These are phyloP conservation scores for Mechanitis mazaeus DNA, from an alignment of 2,888 invertebrate species.

Conservation along the genomic window DNA sequence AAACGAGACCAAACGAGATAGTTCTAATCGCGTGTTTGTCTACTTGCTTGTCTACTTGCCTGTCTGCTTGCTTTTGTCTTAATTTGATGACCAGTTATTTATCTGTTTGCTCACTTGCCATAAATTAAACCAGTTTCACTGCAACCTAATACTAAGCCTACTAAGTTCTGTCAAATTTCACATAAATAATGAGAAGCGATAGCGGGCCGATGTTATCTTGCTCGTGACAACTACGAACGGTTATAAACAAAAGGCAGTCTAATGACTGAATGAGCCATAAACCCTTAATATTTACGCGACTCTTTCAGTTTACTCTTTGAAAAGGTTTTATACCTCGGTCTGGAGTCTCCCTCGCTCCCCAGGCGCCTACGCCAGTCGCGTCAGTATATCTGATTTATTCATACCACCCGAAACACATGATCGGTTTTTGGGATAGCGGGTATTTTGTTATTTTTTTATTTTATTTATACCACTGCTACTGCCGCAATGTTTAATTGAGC, in stretches of 20 bases:
- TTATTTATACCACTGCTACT: slow-evolving; percentile 46
- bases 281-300: slow-evolving; percentile 70
- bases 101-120: slow-evolving; percentile 55
- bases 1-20: slow-evolving; percentile 54
- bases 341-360: slow-evolving; percentile 51
- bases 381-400: slow-evolving; percentile 72
- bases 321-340: slow-evolving; percentile 66
- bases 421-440: slow-evolving; percentile 57
- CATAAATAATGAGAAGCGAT: slow-evolving; percentile 68
- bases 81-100: slow-evolving; percentile 69
- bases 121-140: slow-evolving; percentile 69
- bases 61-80: slow-evolving; percentile 71
- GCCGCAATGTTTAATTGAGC: slow-evolving; percentile 44
- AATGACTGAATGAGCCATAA: slow-evolving; percentile 73
- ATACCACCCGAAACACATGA: slow-evolving; percentile 72
- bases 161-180: slow-evolving; percentile 68
- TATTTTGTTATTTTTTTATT: slow-evolving; percentile 44
- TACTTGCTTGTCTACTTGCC: slow-evolving; percentile 50
- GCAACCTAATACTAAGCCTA: slow-evolving; percentile 42
- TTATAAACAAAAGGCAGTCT: slow-evolving; percentile 69
- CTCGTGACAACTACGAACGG: slow-evolving; percentile 59
- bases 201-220: slow-evolving; percentile 63
- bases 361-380: slow-evolving; percentile 61
- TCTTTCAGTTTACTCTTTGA: slow-evolving; percentile 68
- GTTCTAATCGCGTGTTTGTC: slow-evolving; percentile 64